phyloP scores from a whole-genome alignment of 1,140 invertebrate genomes.

The Bilobella aurantiaca region DNA sequence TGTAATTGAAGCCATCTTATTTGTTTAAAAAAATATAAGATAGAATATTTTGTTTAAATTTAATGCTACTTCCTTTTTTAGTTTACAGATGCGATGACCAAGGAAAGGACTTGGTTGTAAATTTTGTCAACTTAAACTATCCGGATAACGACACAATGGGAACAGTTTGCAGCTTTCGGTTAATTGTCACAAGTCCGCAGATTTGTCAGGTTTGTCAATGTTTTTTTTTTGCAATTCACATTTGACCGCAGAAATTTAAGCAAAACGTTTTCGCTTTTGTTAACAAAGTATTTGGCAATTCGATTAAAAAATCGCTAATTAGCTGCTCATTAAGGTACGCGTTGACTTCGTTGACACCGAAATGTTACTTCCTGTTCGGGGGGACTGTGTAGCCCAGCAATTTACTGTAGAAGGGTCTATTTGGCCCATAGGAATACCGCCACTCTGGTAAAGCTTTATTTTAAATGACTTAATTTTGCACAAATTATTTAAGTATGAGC shows the following conservation, averaged over 20 bases:
- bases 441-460: slow-evolving; percentile 18
- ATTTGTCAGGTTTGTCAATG: slow-evolving; percentile 29
- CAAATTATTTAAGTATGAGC: neutral
- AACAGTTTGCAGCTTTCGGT: slow-evolving; percentile 24
- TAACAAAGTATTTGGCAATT: too few relatives aligned
- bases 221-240: too few relatives aligned
- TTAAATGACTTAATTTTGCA: neutral
- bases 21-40: neutral
- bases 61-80: neutral
- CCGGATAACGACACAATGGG: slow-evolving; percentile 25
- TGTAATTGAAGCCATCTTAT: too few relatives aligned
- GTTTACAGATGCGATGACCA: slow-evolving; percentile 33
- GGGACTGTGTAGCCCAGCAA: slow-evolving; percentile 30
- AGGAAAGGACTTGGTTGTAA: slow-evolving; percentile 27
- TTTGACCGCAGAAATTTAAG: too few relatives aligned
- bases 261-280: too few relatives aligned
- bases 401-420: slow-evolving; percentile 30
- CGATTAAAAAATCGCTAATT: too few relatives aligned
- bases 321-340: slow-evolving; percentile 18
- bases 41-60: neutral
- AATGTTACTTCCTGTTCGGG: slow-evolving; percentile 25
- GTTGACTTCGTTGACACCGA: slow-evolving; percentile 35
- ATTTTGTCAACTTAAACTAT: slow-evolving; percentile 33
- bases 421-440: slow-evolving; percentile 32
- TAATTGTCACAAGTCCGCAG: slow-evolving; percentile 26